A percentile compares a stretch with the other conserved stretches of the same genome.
phyloP scores from a whole-genome alignment of 2,797 vertebrate genomes.

The Aplochiton taeniatus region DNA sequence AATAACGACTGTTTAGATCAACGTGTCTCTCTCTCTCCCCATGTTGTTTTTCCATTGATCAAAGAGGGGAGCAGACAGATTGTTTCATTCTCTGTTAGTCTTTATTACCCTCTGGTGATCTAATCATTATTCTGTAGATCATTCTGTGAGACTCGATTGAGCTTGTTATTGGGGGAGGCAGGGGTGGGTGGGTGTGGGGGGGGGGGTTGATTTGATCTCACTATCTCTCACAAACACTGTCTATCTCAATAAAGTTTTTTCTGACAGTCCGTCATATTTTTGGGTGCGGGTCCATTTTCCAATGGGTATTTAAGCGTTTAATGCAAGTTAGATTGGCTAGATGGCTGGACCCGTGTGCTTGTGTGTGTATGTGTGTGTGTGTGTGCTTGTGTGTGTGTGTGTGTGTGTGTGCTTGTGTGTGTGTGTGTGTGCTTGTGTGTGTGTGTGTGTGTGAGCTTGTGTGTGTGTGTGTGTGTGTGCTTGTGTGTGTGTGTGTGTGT shows the following conservation, averaged over 20 bases:
- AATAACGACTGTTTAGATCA: no score
- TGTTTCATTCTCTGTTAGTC: background rate
- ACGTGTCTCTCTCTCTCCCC: background rate
- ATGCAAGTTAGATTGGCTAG: no score
- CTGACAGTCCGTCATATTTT: no score
- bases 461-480: conserved; percentile 13
- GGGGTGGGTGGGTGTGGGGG: no score
- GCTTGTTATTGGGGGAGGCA: conserved; percentile 9
- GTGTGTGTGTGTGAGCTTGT: conserved; percentile 23
- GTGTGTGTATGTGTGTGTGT: background rate
- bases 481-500: conserved; percentile 17
- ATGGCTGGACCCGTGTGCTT: conserved; percentile 8
- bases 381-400: conserved; percentile 12
- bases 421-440: conserved; percentile 7
- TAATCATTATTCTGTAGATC: conserved; percentile 12
- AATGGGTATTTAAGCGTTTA: no score
- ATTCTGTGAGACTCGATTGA: conserved; percentile 1
- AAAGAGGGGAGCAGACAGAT: background rate
- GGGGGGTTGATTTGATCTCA: background rate
- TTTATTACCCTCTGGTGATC: no score
- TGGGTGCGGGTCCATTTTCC: no score
- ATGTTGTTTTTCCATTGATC: background rate
- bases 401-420: conserved; percentile 28
- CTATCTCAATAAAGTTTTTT: no score
- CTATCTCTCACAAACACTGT: no score